These are phyloP conservation scores for Scophthalmus maximus DNA, from an alignment of 2,113 vertebrate genomes.

Conservation along the genomic window DNA sequence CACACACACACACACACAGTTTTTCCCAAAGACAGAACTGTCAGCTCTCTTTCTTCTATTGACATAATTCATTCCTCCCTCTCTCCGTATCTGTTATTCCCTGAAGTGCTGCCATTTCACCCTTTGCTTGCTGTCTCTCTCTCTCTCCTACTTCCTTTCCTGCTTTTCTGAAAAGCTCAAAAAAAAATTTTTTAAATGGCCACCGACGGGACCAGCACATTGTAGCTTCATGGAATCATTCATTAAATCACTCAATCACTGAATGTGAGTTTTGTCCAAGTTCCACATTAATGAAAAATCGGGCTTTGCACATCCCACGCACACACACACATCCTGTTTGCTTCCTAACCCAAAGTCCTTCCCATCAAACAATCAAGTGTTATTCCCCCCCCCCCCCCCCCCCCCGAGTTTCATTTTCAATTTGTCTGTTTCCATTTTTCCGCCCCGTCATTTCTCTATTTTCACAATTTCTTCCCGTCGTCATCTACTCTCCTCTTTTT, in stretches of 20 bases:
- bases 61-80: conserved; percentile 24
- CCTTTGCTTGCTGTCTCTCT: neutral
- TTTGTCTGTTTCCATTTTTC: conserved; percentile 25
- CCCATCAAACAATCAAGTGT: conserved; percentile 15
- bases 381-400: conserved; percentile 24
- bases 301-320: neutral
- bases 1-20: conserved; percentile 1
- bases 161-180: neutral
- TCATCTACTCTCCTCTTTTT: neutral
- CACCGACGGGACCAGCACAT: neutral
- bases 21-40: conserved; percentile 14
- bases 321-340: too few species aligned
- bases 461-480: conserved; percentile 8
- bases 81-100: conserved; percentile 25
- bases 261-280: too few species aligned
- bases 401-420: conserved; percentile 20
- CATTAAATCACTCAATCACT: neutral
- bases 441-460: conserved; percentile 4
- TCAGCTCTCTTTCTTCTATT: conserved; percentile 22
- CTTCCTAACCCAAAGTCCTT: too few species aligned
- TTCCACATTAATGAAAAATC: neutral
- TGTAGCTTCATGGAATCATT: neutral
- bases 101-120: conserved; percentile 21
- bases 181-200: neutral
- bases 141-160: neutral